Evolutionary conservation across 2,888 invertebrate genomes (phyloP).

Genomic region (Parasteatoda lunata): DNA sequence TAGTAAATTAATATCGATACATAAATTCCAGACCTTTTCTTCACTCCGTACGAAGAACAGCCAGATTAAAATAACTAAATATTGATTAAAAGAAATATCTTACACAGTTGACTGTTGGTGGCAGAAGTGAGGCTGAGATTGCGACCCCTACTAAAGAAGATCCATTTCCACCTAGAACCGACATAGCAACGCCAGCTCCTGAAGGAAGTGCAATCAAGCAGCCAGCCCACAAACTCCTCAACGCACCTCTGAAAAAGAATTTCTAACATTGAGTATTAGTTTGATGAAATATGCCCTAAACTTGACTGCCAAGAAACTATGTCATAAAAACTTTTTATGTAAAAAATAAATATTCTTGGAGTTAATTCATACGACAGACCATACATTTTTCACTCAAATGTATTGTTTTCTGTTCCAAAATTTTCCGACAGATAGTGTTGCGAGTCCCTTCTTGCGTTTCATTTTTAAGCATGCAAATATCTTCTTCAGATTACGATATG

Average conservation of each 20-base stretch:
- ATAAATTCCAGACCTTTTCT: too few relatives aligned
- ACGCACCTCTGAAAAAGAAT: conserved; percentile 78
- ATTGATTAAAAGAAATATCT: conserved; percentile 31
- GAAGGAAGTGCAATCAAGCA: conserved; percentile 84
- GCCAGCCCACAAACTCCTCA: conserved; percentile 82
- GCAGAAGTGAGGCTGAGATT: conserved; percentile 85
- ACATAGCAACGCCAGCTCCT: conserved; percentile 85
- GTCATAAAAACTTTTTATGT: too few relatives aligned
- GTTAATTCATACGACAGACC: too few relatives aligned
- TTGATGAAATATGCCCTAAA: neutral
- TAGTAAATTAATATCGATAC: too few relatives aligned
- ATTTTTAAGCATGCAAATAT: too few relatives aligned
- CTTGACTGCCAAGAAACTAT: neutral
- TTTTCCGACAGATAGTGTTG: too few relatives aligned
- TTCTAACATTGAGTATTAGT: neutral
- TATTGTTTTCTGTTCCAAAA: too few relatives aligned
- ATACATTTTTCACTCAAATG: too few relatives aligned
- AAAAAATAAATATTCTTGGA: too few relatives aligned
- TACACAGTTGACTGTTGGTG: conserved; percentile 87
- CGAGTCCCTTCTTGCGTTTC: too few relatives aligned
- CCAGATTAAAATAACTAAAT: neutral
- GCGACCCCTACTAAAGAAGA: conserved; percentile 87
- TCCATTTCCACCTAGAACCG: conserved; percentile 85
- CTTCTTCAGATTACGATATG: too few relatives aligned
- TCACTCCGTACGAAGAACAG: neutral